Base-by-base conservation (phyloP, 1,140 invertebrate species). In the Leptinotarsa undecemlineata region DNA sequence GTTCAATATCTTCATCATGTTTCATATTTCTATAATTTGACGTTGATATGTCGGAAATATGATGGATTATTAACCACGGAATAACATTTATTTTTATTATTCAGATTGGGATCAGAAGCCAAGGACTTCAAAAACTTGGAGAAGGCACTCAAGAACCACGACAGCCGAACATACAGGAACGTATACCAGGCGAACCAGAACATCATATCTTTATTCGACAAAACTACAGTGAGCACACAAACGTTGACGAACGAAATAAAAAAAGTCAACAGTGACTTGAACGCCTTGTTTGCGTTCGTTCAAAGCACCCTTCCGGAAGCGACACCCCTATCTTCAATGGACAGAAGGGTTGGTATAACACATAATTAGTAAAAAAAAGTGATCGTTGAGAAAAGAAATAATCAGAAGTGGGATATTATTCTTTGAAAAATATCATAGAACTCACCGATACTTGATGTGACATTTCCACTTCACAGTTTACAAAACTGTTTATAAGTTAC, bases 111-210 rank as follows among this genome's bases (percentile, higher is more conserved):
- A 11, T 72, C 79, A 61, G 79, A 77, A 74, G 74, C 79, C 21
- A 81, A 82, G 73, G 82, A 84, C 72, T 73, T 84, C 15, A 80
- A 79, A 77, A 80, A 77, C 74, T 63, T 85, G 23, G 81, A 83
- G 71, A 80, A 83, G 77, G 48, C 76, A 8, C 23, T 84, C 48
- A 82, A 80, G 72, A 80, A 47, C 63, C 81, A 85, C 74, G 80
- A 83, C 72, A 66, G 64, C 21, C 75, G 79, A 72, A 75, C 79
- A 20, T 77, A 76, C 20, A 78, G 77, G 64, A 77, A 74, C 66
- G 42, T 81, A 47, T 63, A 71, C 70, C 79, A 80, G 69, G 74
- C 74, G 14, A 78, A 74, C 68, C 76, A 75, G 11, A 82, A 81
- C 47, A 76, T 81, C 4, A 75, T 79, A 23, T 73, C 78, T 26